Base-by-base conservation (phyloP, 2,797 vertebrate species). In the Danio jaintianensis region DNA sequence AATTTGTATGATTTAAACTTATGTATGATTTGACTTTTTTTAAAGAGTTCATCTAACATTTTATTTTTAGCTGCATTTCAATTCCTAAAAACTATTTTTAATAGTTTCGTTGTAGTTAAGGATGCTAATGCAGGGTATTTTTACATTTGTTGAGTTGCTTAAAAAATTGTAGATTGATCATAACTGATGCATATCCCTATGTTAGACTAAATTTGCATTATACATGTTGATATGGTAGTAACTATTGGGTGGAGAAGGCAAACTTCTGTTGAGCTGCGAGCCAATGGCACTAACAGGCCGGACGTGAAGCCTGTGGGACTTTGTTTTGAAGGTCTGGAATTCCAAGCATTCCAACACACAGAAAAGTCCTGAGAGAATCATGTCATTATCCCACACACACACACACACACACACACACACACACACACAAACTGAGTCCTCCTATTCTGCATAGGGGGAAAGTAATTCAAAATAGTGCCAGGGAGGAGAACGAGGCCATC, bases 251-350 rank as follows among this genome's bases (percentile, higher is more conserved):
- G 61, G 63, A 83, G 12, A 79, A 52, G 29, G 67, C 29, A 86
- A 78, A 69, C 56, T 68, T 81, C 75, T 38, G 2, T 73, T 52
- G 18, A 43, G 40, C 72, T 81, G 78, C 63, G 74, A 80, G 73
- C 61, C 59, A 71, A 13, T 78, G 45, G 15, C 1, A 76, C 86
- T 85, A 85, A 84, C 83, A 68, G 50, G 63, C 43, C 20, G 40
- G 56, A 42, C 66, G 48, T 66, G n/a, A 75, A 10, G 72, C 82
- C 84, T 84, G 88, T 84, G 79, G 70, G 80, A 78, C 86, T 89
- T 64, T 89, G 86, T 89, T 88, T 81, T 90, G 85, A 81, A 88
- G 59, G 86, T 85, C 85, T 88, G 71, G 86, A 82, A 92, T 92
- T 89, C 88, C 86, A 2, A 61, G 78, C 86, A 89, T 90, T 85